Evolutionary conservation across 2,113 vertebrate genomes (phyloP).

Genomic region (Siniperca chuatsi): DNA sequence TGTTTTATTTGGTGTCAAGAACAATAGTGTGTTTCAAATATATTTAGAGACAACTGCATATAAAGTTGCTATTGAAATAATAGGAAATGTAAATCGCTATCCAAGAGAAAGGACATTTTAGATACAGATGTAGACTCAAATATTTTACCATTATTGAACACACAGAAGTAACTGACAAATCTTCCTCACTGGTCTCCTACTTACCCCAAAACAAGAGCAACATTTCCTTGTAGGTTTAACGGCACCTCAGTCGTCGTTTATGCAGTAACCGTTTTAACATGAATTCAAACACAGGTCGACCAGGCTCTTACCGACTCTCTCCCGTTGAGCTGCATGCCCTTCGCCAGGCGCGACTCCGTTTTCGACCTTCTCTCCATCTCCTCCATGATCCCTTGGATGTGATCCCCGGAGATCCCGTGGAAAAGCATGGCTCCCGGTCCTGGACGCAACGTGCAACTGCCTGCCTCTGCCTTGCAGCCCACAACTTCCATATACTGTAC

Average conservation of each 20-base stretch:
- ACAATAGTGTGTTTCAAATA: neutral
- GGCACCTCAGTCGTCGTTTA: neutral
- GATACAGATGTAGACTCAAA: too few relatives aligned
- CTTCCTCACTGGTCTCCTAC: neutral
- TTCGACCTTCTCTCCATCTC: slow-evolving; percentile 99
- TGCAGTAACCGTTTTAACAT: neutral
- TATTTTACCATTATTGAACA: neutral
- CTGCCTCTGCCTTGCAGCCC: slow-evolving; percentile 96
- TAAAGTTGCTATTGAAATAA: neutral
- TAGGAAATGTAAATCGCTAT: neutral
- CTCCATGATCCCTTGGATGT: slow-evolving; percentile 99
- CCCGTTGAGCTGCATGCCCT: slow-evolving; percentile 96
- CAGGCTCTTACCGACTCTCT: slow-evolving; percentile 93
- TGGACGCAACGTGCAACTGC: slow-evolving; percentile 97
- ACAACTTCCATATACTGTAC: slow-evolving; percentile 99
- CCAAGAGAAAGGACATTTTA: neutral
- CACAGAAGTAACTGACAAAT: neutral
- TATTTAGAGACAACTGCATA: neutral
- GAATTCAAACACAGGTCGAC: slow-evolving; percentile 3
- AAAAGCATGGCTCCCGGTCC: slow-evolving; percentile 99
- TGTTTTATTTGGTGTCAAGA: neutral
- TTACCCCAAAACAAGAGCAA: neutral
- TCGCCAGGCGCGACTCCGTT: slow-evolving; percentile 94
- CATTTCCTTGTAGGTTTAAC: neutral
- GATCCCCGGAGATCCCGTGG: slow-evolving; percentile 99